Base-by-base conservation (phyloP, 2,113 vertebrate genomes). In the Sapayoa aenigma region DNA sequence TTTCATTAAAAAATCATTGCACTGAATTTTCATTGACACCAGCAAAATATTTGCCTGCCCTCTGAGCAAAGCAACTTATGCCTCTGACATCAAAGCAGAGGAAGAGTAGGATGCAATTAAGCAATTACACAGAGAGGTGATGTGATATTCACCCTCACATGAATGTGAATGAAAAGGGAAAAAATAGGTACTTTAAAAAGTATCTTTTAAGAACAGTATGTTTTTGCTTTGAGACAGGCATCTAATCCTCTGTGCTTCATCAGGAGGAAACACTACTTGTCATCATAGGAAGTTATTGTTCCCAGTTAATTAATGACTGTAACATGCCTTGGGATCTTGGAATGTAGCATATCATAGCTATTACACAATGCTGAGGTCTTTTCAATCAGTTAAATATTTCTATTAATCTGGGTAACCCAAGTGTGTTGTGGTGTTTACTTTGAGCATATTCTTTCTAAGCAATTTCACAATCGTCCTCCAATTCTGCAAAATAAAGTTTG, bases 261-360 rank as follows among this genome's bases (percentile, higher is more conserved):
- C 75, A 91, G 47, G 30, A 90, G 87, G 92, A 94, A 90, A 74
- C 72, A 62, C 41, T 62, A 39, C 81, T 90, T 96, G 83, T 93
- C 94, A 94, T 91, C 94, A 95, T 93, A 91, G 94, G 90, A 96
- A 88, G 82, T 92, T 92, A 74, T 87, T 96, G 80, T 94, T 93
- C 47, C 56, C 81, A 87, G 56, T 90, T 96, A 95, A 96, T 94
- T 96, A 90, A 93, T 92, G 82, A 79, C 73, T 72, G 28, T 56
- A 90, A 89, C 76, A 81, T 2, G 79, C 85, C 88, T 94, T 82
- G 76, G 85, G 85, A 94, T 60, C 56, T 63, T 92, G 85, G 79
- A 95, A 88, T 84, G 56, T 6, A 81, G 74, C 41, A 67, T 83
- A 83, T 90, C 85, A 80, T 22, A 80, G 80, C 65, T 90, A 33